These are phyloP conservation scores for Aleiodes leptofemur DNA, from an alignment of 2,888 invertebrate genomes.

Conservation along the genomic window DNA sequence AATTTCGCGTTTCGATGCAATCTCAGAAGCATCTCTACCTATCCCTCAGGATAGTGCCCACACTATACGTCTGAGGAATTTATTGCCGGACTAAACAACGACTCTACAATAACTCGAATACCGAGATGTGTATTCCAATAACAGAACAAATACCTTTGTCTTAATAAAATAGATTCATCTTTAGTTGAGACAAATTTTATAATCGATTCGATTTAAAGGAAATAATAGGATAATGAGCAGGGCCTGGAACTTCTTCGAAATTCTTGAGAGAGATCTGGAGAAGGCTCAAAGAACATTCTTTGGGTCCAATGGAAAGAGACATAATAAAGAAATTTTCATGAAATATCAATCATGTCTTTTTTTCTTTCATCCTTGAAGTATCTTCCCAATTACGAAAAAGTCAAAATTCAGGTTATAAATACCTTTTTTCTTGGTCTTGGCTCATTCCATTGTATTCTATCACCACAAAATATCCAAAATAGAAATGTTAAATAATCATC, in stretches of 20 bases:
- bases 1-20: slow-evolving; percentile 63
- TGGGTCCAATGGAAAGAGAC: too few species aligned
- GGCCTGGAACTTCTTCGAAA: too few species aligned
- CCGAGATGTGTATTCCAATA: slow-evolving; percentile 8
- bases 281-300: too few species aligned
- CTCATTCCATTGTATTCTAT: too few species aligned
- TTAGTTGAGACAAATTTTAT: not conserved
- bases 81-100: slow-evolving; percentile 46
- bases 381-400: too few species aligned
- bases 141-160: slow-evolving; percentile 12
- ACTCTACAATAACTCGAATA: slow-evolving; percentile 37
- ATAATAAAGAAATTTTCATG: not conserved
- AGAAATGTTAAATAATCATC: too few species aligned
- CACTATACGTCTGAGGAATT: slow-evolving; percentile 43
- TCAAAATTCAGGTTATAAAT: too few species aligned
- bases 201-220: not conserved
- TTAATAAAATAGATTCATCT: not conserved
- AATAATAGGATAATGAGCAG: too few species aligned
- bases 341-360: too few species aligned
- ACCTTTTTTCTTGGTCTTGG: too few species aligned
- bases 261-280: not conserved
- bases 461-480: too few species aligned
- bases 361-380: too few species aligned
- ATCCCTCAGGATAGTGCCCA: slow-evolving; percentile 39
- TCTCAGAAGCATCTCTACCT: slow-evolving; percentile 49